These are phyloP conservation scores for Crotalus adamanteus DNA, from an alignment of 2,797 vertebrate species.

Conservation along the genomic window DNA sequence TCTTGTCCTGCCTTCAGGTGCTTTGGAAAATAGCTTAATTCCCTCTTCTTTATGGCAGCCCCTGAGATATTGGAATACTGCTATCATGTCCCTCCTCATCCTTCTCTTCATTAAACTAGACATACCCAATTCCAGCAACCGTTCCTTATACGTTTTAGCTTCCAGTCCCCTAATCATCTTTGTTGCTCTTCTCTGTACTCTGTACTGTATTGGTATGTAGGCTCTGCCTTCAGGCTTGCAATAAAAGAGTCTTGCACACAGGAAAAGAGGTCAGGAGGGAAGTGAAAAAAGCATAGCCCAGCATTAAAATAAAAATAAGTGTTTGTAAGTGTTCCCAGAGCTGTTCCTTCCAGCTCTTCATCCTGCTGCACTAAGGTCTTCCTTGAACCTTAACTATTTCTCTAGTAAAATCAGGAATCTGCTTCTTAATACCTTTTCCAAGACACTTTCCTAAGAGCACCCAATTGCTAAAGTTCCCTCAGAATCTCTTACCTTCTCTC, in stretches of 20 bases:
- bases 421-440: too few species aligned
- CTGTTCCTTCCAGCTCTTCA: not conserved
- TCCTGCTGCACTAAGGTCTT: not conserved
- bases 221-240: not conserved
- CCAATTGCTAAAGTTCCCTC: not conserved
- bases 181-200: too few species aligned
- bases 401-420: not conserved
- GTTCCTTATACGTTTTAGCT: too few species aligned
- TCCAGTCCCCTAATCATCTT: too few species aligned
- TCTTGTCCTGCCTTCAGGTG: too few species aligned
- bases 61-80: too few species aligned
- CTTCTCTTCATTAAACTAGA: too few species aligned
- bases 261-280: not conserved
- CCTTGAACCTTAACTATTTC: not conserved
- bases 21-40: too few species aligned
- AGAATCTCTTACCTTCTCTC: conserved; percentile 57
- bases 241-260: not conserved
- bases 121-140: too few species aligned
- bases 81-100: too few species aligned
- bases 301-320: not conserved
- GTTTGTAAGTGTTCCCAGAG: not conserved
- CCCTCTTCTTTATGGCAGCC: too few species aligned
- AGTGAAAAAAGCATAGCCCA: not conserved
- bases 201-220: not conserved
- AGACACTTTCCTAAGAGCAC: not conserved